Evolutionary conservation across 92 coral and sea anemone species (phyloP).

Genomic region (Diadumene lineata): DNA sequence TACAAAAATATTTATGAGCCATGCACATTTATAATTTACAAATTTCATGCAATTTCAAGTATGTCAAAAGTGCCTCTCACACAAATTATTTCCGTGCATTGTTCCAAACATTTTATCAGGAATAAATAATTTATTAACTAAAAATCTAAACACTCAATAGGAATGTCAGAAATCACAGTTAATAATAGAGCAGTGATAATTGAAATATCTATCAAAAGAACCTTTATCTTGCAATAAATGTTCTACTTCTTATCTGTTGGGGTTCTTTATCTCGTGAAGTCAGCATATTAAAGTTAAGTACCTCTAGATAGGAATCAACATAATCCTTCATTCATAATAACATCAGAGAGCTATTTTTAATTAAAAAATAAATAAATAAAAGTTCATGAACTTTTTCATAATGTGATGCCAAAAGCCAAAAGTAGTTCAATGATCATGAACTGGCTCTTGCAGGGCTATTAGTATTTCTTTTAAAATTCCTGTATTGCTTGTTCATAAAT

Average conservation of each 20-base stretch:
- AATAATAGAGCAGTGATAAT: slow-evolving; percentile 1
- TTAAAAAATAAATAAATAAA: background rate
- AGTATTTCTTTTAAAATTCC: no score
- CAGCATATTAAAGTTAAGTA: background rate
- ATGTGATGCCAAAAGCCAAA: no score
- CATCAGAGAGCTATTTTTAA: background rate
- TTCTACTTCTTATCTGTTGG: background rate
- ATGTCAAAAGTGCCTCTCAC: no score
- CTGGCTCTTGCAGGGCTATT: no score
- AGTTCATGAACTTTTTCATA: no score
- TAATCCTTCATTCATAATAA: background rate
- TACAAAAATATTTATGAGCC: no score
- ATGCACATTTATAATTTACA: background rate
- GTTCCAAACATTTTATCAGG: background rate
- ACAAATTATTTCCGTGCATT: no score
- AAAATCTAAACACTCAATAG: background rate
- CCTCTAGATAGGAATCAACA: slow-evolving; percentile 11
- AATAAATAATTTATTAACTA: background rate
- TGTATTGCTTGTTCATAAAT: no score
- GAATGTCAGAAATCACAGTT: background rate
- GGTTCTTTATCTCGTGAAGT: background rate
- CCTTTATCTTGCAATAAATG: background rate
- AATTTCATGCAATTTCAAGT: no score
- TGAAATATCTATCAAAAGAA: background rate
- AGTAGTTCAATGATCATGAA: no score